Conservation (phyloP, 2,113 vertebrate species). For the Ginglymostoma cirratum region DNA sequence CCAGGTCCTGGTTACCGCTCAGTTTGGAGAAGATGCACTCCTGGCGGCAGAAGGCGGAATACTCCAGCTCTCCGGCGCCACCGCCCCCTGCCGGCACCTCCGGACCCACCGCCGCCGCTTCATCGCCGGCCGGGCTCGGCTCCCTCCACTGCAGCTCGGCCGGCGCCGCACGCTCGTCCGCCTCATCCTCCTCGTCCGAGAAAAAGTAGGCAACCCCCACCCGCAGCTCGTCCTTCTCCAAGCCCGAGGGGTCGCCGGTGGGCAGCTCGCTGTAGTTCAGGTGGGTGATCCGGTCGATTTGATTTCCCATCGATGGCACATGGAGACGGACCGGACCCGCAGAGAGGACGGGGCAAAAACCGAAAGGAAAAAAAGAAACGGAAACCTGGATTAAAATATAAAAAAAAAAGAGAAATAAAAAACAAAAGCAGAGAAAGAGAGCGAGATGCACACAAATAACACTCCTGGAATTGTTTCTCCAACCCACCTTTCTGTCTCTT, state of each 20-base stretch:
- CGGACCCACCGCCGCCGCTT: slow-evolving; percentile 63
- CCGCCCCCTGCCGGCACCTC: slow-evolving; percentile 45
- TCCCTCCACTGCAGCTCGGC: neutral
- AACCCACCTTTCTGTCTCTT: no score
- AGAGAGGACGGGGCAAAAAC: neutral
- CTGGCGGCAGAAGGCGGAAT: slow-evolving; percentile 91
- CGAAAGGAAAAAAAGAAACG: no score
- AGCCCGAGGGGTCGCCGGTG: slow-evolving; percentile 95
- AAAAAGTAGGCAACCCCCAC: slow-evolving; percentile 99
- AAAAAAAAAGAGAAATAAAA: neutral
- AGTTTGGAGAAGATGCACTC: slow-evolving; percentile 99
- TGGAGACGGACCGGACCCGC: neutral
- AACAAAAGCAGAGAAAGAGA: no score
- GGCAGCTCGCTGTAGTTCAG: slow-evolving; percentile 98
- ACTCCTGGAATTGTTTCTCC: no score
- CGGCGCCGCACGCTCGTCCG: slow-evolving; percentile 71
- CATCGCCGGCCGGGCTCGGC: slow-evolving; percentile 51
- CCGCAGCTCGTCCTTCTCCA: slow-evolving; percentile 97
- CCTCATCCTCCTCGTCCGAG: slow-evolving; percentile 98
- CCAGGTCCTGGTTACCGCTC: slow-evolving; percentile 82
- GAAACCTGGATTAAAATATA: neutral
- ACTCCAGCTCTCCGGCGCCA: slow-evolving; percentile 78
- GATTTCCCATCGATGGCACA: slow-evolving; percentile 98
- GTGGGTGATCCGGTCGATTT: slow-evolving; percentile 99
- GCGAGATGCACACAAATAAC: neutral